phyloP scores from a whole-genome alignment of 2,888 invertebrate genomes.

The Sarcophaga carnaria region DNA sequence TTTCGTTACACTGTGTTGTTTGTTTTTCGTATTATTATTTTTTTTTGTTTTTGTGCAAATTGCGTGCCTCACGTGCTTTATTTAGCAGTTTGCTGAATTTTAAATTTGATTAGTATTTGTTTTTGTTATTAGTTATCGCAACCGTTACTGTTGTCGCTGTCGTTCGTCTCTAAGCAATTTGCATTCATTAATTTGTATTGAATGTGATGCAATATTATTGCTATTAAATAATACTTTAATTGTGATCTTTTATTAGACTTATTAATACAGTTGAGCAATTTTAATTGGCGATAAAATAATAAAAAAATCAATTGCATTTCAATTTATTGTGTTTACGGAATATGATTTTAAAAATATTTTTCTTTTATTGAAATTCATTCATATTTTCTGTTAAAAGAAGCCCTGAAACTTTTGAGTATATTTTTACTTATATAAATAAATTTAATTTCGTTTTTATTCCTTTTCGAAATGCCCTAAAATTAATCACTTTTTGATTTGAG shows the following conservation, averaged over 20 bases:
- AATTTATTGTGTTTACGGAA: neutral
- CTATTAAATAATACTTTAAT: neutral
- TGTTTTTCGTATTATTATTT: constrained; percentile 3
- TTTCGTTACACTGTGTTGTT: neutral
- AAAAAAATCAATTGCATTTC: neutral
- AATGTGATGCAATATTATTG: constrained; percentile 33
- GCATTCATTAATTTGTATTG: constrained; percentile 42
- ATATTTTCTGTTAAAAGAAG: too few species aligned
- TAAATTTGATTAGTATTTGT: constrained; percentile 14
- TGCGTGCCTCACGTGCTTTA: constrained; percentile 63
- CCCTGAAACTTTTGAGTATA: too few species aligned
- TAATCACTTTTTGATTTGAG: constrained; percentile 29
- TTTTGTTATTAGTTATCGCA: constrained; percentile 6
- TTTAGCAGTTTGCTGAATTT: constrained; percentile 7
- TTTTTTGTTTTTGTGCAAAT: constrained; percentile 29
- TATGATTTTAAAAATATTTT: neutral
- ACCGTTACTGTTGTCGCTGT: neutral
- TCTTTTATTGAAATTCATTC: neutral
- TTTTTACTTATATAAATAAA: neutral
- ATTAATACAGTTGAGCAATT: neutral
- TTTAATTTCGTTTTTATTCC: neutral
- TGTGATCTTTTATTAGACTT: constrained; percentile 3
- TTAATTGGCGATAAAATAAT: neutral
- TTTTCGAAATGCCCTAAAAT: constrained; percentile 33
- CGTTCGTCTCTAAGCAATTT: constrained; percentile 12